These are phyloP conservation scores for Bubo bubo DNA, from an alignment of 2,113 vertebrate species.

Conservation along the genomic window DNA sequence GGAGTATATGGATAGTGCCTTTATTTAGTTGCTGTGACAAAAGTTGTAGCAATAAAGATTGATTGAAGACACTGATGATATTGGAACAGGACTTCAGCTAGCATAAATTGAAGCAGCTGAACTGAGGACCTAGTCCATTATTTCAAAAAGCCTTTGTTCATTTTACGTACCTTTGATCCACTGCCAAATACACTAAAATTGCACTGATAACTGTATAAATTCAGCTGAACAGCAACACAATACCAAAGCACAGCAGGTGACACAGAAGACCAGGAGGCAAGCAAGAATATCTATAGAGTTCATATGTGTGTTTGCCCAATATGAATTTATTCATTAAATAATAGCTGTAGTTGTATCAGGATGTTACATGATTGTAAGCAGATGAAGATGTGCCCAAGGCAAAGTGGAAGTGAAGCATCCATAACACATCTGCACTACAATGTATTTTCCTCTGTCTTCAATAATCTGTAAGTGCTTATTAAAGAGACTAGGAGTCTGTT, in stretches of 20 bases:
- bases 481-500: neutral
- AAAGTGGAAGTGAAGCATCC: neutral
- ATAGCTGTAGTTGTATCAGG: neutral
- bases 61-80: neutral
- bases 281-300: neutral
- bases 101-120: neutral
- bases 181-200: neutral
- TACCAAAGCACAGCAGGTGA: neutral
- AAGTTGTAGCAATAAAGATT: neutral
- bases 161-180: neutral
- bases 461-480: neutral
- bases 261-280: neutral
- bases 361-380: neutral
- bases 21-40: neutral
- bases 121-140: neutral
- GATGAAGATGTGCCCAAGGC: neutral
- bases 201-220: neutral
- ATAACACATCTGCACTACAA: neutral
- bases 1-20: neutral
- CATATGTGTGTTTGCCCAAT: neutral
- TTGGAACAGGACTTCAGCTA: neutral
- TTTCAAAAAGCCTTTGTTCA: neutral
- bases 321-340: neutral
- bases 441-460: neutral
- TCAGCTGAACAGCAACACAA: neutral